Conservation (phyloP, 2,797 vertebrate genomes). For the Crypturellus tataupa region DNA sequence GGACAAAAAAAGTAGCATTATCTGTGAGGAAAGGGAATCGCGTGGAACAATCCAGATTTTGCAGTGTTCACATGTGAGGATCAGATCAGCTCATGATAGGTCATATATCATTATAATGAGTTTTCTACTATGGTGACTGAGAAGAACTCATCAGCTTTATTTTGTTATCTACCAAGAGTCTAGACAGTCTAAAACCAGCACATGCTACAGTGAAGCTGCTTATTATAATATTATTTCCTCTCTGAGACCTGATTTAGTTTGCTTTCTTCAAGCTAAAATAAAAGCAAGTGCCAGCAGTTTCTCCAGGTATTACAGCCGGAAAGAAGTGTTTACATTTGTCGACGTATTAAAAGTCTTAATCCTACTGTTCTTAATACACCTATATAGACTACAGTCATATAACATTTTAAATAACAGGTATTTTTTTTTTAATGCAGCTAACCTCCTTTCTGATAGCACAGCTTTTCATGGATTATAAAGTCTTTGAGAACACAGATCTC, state of each 20-base stretch:
- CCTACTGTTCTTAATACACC: slow-evolving; percentile 13
- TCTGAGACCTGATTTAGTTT: slow-evolving; percentile 51
- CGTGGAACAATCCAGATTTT: neutral
- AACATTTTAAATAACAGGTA: slow-evolving; percentile 25
- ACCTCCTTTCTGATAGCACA: slow-evolving; percentile 55
- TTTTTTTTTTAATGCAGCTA: slow-evolving; percentile 59
- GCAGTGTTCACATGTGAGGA: neutral
- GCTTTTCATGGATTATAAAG: slow-evolving; percentile 73
- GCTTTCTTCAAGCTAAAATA: slow-evolving; percentile 49
- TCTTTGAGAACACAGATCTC: slow-evolving; percentile 66
- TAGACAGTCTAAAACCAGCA: slow-evolving; percentile 59
- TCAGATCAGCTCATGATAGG: neutral
- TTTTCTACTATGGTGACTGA: slow-evolving; percentile 51
- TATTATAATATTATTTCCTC: slow-evolving; percentile 41
- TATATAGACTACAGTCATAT: neutral
- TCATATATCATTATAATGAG: slow-evolving; percentile 58
- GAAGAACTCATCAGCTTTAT: slow-evolving; percentile 63
- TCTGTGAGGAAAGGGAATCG: neutral
- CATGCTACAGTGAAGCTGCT: neutral
- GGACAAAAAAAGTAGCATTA: neutral
- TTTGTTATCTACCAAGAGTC: slow-evolving; percentile 60
- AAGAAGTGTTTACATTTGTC: slow-evolving; percentile 54
- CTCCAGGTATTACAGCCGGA: neutral
- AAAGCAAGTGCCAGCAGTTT: slow-evolving; percentile 53
- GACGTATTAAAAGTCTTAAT: slow-evolving; percentile 48